phyloP scores from a whole-genome alignment of 2,888 invertebrate species.

The Polydrusus tereticollis region DNA sequence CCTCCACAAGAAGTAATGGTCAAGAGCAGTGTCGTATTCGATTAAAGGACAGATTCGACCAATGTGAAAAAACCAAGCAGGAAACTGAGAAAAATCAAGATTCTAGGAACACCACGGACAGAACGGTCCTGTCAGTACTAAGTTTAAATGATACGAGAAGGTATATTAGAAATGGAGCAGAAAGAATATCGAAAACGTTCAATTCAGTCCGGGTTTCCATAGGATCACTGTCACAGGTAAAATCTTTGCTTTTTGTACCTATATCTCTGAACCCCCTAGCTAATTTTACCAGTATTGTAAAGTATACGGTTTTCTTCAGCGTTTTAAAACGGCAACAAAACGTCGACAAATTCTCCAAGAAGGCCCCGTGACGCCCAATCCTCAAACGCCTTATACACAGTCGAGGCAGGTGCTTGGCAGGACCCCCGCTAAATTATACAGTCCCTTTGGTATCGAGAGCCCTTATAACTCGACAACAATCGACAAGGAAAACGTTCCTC shows the following conservation, averaged over 20 bases:
- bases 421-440: constrained; percentile 81
- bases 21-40: constrained; percentile 60
- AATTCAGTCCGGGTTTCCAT: constrained; percentile 76
- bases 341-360: constrained; percentile 70
- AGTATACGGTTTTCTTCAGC: constrained; percentile 66
- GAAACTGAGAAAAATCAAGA: constrained; percentile 15
- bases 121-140: constrained; percentile 64
- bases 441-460: constrained; percentile 82
- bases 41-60: constrained; percentile 62
- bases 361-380: constrained; percentile 68
- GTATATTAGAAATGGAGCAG: constrained; percentile 76
- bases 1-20: constrained; percentile 42
- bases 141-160: constrained; percentile 74
- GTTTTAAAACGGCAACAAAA: constrained; percentile 70
- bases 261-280: no score
- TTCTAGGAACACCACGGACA: constrained; percentile 49
- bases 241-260: not conserved
- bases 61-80: constrained; percentile 46
- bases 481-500: constrained; percentile 56
- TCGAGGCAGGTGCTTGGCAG: constrained; percentile 71
- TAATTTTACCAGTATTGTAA: no score
- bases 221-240: constrained; percentile 77
- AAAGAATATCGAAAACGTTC: constrained; percentile 77
- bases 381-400: constrained; percentile 68
- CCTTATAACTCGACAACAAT: constrained; percentile 66